phyloP scores from a whole-genome alignment of 2,797 vertebrate genomes.

The Gila robusta region DNA sequence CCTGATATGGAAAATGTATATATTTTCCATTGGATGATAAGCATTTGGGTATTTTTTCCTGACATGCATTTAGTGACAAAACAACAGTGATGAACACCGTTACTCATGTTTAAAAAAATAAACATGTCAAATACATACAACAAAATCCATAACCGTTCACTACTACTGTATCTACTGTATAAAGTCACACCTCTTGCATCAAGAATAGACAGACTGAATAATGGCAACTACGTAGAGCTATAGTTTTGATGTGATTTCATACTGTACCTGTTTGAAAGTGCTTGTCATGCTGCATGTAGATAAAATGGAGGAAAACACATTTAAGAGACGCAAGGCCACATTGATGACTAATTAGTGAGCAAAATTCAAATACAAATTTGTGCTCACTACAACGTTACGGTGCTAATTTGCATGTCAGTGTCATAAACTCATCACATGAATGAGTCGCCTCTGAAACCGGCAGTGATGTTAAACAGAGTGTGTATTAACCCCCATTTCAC shows the following conservation, averaged over 20 bases:
- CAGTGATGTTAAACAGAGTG: neutral
- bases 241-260: constrained; percentile 42
- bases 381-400: neutral
- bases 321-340: constrained; percentile 1
- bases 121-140: neutral
- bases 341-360: neutral
- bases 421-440: neutral
- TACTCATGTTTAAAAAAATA: constrained; percentile 3
- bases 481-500: too few relatives aligned
- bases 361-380: neutral
- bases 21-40: neutral
- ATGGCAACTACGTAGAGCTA: constrained; percentile 13
- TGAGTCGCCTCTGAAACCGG: neutral
- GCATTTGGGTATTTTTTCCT: neutral
- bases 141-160: neutral
- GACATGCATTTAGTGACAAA: constrained; percentile 11
- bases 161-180: neutral
- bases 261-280: constrained; percentile 81
- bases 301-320: constrained; percentile 70
- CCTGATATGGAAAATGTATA: neutral
- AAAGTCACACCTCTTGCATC: neutral
- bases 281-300: constrained; percentile 85
- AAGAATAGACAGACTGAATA: constrained; percentile 11
- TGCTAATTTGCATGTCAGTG: constrained; percentile 11
- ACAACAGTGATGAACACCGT: neutral